Evolutionary conservation across 1,140 invertebrate species (phyloP).

Genomic region (Oscheius sp.): DNA sequence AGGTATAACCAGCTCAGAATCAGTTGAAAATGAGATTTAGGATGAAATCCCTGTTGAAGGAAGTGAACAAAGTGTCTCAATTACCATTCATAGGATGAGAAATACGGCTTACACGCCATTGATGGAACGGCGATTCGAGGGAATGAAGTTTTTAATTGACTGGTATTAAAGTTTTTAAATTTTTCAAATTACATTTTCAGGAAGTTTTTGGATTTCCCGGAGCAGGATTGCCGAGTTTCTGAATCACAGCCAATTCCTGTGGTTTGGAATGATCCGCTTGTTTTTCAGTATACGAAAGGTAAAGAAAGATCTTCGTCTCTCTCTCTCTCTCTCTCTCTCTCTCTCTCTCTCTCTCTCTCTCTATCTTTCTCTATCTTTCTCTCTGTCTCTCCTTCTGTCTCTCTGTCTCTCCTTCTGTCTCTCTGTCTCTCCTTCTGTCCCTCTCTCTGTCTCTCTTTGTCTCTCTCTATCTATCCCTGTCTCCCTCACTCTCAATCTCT

Average conservation of each 20-base stretch:
- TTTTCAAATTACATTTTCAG: not conserved
- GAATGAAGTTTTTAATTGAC: not conserved
- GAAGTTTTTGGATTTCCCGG: constrained; percentile 19
- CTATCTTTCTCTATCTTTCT: not conserved
- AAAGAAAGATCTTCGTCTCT: no score
- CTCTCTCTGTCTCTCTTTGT: not conserved
- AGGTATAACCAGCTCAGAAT: not conserved
- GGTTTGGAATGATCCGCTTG: not conserved
- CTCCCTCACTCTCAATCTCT: no score
- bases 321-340: not conserved
- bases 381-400: constrained; percentile 10
- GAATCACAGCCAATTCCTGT: not conserved
- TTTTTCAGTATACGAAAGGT: not conserved
- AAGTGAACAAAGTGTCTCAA: constrained; percentile 11
- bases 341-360: constrained; percentile 1
- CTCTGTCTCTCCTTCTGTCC: not conserved
- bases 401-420: constrained; percentile 9
- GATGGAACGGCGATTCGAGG: not conserved
- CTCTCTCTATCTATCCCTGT: not conserved
- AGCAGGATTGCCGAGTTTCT: not conserved
- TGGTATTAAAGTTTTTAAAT: not conserved
- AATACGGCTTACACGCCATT: not conserved
- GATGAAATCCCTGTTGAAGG: not conserved
- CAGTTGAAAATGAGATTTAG: not conserved
- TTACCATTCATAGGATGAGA: not conserved